A percentile compares a stretch with the other conserved stretches of the same genome.
Evolutionary conservation across 2,113 vertebrate species (phyloP).

Genomic region (Cepphus grylle): DNA sequence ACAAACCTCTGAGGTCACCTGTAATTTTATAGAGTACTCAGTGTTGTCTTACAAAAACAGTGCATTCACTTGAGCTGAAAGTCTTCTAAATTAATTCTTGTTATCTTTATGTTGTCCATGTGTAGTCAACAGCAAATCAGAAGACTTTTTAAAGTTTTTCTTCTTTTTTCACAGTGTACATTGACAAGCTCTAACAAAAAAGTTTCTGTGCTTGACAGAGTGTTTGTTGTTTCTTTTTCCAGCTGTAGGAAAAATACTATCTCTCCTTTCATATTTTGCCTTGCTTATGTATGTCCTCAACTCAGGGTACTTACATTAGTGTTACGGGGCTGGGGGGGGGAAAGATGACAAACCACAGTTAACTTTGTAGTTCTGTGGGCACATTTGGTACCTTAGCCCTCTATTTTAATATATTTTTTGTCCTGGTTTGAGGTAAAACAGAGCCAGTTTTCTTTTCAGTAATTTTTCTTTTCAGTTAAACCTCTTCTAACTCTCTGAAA

Average conservation of each 20-base stretch:
- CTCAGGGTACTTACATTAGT: background rate
- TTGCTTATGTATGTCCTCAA: background rate
- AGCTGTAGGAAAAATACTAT: background rate
- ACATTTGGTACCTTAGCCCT: background rate
- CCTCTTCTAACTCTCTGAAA: background rate
- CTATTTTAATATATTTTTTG: background rate
- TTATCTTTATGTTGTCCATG: background rate
- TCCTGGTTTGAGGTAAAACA: background rate
- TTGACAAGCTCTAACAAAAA: background rate
- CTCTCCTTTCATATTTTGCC: background rate
- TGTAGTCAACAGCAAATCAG: background rate
- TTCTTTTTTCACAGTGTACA: fast-evolving
- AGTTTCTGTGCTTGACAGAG: background rate
- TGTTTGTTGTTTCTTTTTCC: background rate
- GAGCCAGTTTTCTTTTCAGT: background rate
- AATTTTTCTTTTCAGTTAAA: background rate
- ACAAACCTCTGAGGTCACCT: background rate
- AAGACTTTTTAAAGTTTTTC: background rate
- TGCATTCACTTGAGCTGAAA: background rate
- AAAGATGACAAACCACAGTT: fast-evolving
- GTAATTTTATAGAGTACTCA: background rate
- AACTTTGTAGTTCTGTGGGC: background rate
- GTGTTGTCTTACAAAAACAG: background rate
- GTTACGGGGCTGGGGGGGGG: fast-evolving
- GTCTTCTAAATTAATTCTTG: background rate